Evolutionary conservation across 2,888 invertebrate species (phyloP).

Genomic region (Graphium colonna): DNA sequence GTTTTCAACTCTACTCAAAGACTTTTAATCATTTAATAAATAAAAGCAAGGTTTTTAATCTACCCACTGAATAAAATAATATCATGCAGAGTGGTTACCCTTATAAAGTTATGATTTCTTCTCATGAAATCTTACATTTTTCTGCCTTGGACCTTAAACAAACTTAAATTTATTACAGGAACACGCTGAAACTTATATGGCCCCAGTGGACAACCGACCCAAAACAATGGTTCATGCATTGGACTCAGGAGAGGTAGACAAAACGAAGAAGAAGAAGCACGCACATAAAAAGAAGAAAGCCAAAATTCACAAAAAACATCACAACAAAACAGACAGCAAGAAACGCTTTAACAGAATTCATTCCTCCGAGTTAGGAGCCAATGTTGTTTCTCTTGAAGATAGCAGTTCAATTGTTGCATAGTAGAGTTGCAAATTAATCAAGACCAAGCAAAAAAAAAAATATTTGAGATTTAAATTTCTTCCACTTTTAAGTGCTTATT

Average conservation of each 20-base stretch:
- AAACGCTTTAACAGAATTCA: constrained; percentile 43
- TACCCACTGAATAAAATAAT: too few species aligned
- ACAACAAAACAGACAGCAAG: constrained; percentile 44
- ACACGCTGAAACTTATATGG: constrained; percentile 58
- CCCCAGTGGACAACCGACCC: constrained; percentile 50
- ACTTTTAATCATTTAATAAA: too few species aligned
- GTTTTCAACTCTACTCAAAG: too few species aligned
- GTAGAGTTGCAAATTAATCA: not conserved
- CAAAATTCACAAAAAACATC: constrained; percentile 47
- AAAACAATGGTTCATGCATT: constrained; percentile 29
- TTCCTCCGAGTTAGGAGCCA: constrained; percentile 52
- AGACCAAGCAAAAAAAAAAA: too few species aligned
- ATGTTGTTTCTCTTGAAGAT: constrained; percentile 53
- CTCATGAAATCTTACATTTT: too few species aligned
- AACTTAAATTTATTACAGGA: too few species aligned
- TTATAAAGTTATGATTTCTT: too few species aligned
- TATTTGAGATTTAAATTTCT: not conserved
- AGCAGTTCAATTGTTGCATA: constrained; percentile 37
- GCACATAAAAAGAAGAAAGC: constrained; percentile 50
- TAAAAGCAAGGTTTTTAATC: too few species aligned
- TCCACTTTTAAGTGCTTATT: not conserved
- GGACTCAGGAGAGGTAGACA: constrained; percentile 30
- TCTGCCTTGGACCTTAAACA: too few species aligned
- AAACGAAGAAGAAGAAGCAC: constrained; percentile 47
- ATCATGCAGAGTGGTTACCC: too few species aligned